Conservation (phyloP, 2,888 invertebrate genomes). For the Alcis repandata region DNA sequence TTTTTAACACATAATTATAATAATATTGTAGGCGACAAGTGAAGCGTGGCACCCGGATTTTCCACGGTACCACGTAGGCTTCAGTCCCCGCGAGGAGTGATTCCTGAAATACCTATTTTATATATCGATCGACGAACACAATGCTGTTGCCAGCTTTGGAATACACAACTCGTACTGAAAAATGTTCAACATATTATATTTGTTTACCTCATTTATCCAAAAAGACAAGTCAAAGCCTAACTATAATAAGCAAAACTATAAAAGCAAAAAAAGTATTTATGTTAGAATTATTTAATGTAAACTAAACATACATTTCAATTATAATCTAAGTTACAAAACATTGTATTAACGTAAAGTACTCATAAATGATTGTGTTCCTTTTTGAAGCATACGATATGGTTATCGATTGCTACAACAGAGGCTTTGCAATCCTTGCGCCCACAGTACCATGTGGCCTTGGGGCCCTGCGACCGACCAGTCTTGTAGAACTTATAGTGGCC, state of each 20-base stretch:
- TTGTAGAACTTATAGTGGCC: constrained; percentile 56
- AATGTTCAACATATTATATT: neutral
- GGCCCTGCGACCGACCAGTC: neutral
- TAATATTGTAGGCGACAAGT: constrained; percentile 30
- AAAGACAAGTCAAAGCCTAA: neutral
- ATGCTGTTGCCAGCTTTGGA: constrained; percentile 6
- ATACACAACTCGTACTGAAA: neutral
- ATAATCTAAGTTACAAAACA: too few species aligned
- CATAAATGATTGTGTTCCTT: constrained; percentile 4
- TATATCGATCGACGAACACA: constrained; percentile 53
- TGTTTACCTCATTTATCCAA: too few species aligned
- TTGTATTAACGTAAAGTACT: too few species aligned
- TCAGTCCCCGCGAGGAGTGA: constrained; percentile 54
- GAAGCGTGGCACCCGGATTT: constrained; percentile 28
- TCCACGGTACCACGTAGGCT: constrained; percentile 62
- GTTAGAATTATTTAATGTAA: too few species aligned
- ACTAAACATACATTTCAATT: too few species aligned
- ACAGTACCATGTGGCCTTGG: constrained; percentile 8
- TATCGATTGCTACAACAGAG: constrained; percentile 1
- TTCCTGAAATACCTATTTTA: constrained; percentile 63
- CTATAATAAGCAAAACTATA: neutral
- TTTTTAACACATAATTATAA: constrained; percentile 29
- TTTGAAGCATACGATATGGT: neutral
- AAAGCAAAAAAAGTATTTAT: too few species aligned
- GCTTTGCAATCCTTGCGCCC: constrained; percentile 4